Conservation (phyloP, 2,888 invertebrate species). For the Aspidiotus rigidus region DNA sequence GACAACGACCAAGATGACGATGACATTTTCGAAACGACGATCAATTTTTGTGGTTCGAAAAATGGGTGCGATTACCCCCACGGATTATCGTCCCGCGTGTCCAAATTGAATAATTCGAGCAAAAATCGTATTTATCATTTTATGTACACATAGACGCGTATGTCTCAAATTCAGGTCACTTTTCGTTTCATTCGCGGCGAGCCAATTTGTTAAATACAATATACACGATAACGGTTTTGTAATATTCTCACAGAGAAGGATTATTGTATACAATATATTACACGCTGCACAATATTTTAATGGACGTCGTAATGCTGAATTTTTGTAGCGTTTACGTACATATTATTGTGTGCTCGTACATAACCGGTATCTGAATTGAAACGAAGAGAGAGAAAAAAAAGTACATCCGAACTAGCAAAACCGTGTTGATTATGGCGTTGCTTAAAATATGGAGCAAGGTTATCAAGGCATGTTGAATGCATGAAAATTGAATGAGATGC, state of each 20-base stretch:
- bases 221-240: background rate
- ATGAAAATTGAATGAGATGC: background rate
- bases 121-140: no score
- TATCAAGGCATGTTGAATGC: slow-evolving; percentile 7
- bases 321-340: no score
- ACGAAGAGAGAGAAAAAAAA: background rate
- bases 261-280: background rate
- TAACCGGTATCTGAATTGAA: background rate
- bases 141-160: no score
- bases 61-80: no score
- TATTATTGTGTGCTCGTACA: no score
- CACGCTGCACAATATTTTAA: no score
- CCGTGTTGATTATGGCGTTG: background rate
- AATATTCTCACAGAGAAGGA: background rate
- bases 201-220: background rate
- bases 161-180: background rate
- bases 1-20: no score
- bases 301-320: no score
- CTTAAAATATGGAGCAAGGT: slow-evolving; percentile 14
- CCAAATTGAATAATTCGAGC: no score
- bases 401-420: slow-evolving; percentile 6
- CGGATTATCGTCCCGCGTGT: no score
- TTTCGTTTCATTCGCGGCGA: slow-evolving; percentile 4
- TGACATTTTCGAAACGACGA: no score
- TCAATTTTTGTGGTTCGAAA: no score